Evolutionary conservation across 1,140 invertebrate genomes (phyloP).

Genomic region (Lepidurus arcticus): DNA sequence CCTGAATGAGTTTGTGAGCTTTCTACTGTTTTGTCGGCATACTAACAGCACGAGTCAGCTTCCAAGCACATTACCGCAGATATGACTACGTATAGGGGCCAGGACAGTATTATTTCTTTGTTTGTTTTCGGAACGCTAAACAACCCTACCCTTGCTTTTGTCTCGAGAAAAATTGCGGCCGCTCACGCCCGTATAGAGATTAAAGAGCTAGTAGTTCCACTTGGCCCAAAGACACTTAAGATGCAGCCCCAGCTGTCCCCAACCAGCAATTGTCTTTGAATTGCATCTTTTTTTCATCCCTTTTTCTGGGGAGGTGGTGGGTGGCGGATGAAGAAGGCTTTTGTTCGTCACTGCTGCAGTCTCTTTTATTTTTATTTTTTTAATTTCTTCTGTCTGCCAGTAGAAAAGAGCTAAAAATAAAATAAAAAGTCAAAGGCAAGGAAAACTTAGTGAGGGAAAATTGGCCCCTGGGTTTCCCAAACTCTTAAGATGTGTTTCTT

Average conservation of each 20-base stretch:
- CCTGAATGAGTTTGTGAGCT: constrained; percentile 4
- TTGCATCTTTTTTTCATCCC: background rate
- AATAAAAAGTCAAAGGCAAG: background rate
- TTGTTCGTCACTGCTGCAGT: constrained; percentile 16
- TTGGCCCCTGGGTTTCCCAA: background rate
- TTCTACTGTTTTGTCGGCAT: background rate
- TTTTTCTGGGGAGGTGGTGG: too few relatives aligned
- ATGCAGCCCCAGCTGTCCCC: constrained; percentile 16
- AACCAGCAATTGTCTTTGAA: constrained; percentile 10
- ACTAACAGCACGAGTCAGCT: background rate
- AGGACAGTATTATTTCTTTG: background rate
- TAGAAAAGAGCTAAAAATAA: background rate
- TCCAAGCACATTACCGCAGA: background rate
- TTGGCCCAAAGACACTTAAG: constrained; percentile 8
- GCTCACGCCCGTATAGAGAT: background rate
- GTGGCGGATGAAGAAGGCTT: background rate
- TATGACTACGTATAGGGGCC: background rate
- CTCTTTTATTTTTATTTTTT: background rate
- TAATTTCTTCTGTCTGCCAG: background rate
- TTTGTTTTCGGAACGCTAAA: background rate
- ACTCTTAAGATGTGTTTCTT: background rate
- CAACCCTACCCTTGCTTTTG: background rate
- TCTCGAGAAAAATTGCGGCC: constrained; percentile 5
- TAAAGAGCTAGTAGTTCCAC: background rate
- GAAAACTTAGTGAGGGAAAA: background rate